These are phyloP conservation scores for Epicampocera succincta DNA, from an alignment of 2,888 invertebrate genomes.

Conservation along the genomic window DNA sequence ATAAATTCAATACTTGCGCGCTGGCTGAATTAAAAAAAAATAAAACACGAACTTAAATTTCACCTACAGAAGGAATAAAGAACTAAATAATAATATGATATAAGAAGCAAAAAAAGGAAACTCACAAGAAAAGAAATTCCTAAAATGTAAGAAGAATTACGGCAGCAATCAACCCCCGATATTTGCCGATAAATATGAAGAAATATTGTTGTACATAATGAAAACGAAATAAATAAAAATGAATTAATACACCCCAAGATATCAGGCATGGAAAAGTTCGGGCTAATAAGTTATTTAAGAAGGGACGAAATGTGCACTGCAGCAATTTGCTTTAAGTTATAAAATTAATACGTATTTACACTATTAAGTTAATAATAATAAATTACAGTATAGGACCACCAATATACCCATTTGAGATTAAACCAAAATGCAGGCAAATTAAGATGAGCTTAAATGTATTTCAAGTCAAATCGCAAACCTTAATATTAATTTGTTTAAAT, in stretches of 20 bases:
- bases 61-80: constrained; percentile 38
- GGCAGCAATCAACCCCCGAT: constrained; percentile 28
- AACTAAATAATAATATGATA: constrained; percentile 8
- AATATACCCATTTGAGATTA: too few species aligned
- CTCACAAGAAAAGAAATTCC: constrained; percentile 42
- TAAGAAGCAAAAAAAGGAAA: not conserved
- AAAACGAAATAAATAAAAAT: constrained; percentile 48
- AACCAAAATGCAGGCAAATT: too few species aligned
- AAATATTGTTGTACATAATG: constrained; percentile 51
- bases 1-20: constrained; percentile 70
- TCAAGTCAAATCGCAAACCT: too few species aligned
- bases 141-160: constrained; percentile 33
- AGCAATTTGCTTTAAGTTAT: too few species aligned
- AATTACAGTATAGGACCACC: too few species aligned
- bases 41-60: constrained; percentile 45
- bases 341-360: too few species aligned
- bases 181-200: constrained; percentile 53
- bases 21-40: constrained; percentile 42
- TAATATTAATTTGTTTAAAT: too few species aligned
- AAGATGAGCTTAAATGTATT: too few species aligned
- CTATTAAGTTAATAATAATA: too few species aligned
- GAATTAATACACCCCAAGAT: constrained; percentile 31
- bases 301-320: too few species aligned
- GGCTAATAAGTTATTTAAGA: too few species aligned
- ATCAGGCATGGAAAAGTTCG: constrained; percentile 17